Conservation (phyloP, 1,140 invertebrate genomes). For the Aculops lycopersici region DNA sequence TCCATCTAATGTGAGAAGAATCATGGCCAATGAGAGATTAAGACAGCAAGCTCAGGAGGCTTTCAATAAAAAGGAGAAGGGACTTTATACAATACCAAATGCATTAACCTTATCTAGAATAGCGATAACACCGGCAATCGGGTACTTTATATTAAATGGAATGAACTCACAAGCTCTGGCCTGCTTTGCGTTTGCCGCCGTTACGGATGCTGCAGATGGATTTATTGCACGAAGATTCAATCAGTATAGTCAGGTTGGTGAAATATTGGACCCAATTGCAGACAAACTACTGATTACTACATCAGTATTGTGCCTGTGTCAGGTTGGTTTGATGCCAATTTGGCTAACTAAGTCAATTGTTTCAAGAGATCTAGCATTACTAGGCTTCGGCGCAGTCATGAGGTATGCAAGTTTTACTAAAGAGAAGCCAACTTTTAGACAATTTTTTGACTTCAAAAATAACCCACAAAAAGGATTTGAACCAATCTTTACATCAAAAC, state of each 20-base stretch:
- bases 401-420: slow-evolving; percentile 56
- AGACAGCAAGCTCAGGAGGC: too few relatives aligned
- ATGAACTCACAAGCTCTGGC: not conserved
- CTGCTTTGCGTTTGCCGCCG: not conserved
- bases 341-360: slow-evolving; percentile 50
- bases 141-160: not conserved
- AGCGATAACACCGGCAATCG: not conserved
- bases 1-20: too few relatives aligned
- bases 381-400: slow-evolving; percentile 48
- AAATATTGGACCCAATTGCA: slow-evolving; percentile 84
- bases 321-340: slow-evolving; percentile 48
- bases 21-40: too few relatives aligned
- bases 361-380: slow-evolving; percentile 41
- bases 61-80: not conserved
- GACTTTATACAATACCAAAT: not conserved
- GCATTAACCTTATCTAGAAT: not conserved
- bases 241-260: slow-evolving; percentile 64
- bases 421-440: slow-evolving; percentile 51
- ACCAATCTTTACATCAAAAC: not conserved
- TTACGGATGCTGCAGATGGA: slow-evolving; percentile 43
- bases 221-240: slow-evolving; percentile 75
- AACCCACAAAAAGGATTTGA: not conserved
- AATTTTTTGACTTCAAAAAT: slow-evolving; percentile 56
- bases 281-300: slow-evolving; percentile 74
- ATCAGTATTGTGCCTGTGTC: slow-evolving; percentile 51